Conservation (phyloP, 2,113 vertebrate species). For the Melospiza georgiana region DNA sequence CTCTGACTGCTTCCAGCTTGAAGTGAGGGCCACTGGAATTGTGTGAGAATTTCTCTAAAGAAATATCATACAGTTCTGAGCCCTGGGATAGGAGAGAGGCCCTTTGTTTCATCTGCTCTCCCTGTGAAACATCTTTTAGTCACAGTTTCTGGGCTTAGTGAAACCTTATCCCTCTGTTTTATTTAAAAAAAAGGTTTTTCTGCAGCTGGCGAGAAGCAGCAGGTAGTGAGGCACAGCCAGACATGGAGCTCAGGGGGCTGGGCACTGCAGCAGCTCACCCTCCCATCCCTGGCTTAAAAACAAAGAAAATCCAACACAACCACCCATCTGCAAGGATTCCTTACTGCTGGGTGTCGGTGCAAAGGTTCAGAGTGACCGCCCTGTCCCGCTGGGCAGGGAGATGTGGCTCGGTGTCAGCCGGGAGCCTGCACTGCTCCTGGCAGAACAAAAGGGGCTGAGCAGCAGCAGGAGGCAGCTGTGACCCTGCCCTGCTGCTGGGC, state of each 20-base stretch:
- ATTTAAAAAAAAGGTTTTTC: not conserved
- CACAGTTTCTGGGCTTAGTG: not conserved
- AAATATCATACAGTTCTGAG: not conserved
- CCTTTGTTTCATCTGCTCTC: not conserved
- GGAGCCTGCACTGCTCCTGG: not conserved
- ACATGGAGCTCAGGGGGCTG: not conserved
- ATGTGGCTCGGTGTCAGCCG: not conserved
- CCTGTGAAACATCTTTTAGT: not conserved
- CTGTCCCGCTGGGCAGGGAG: fast-evolving
- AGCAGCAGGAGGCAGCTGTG: not conserved
- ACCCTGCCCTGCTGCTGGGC: not conserved
- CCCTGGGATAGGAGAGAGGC: not conserved
- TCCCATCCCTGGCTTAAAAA: not conserved
- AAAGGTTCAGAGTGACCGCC: not conserved
- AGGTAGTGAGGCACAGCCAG: not conserved
- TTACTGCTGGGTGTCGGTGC: not conserved
- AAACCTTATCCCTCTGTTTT: not conserved
- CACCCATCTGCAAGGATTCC: not conserved
- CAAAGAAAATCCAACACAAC: not conserved
- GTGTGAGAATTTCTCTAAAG: not conserved
- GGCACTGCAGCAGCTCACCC: not conserved
- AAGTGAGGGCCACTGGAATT: not conserved
- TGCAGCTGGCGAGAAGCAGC: not conserved
- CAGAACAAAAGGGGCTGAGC: not conserved
- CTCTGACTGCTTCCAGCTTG: not conserved